A percentile compares a stretch with the other conserved stretches of the same genome.
These are phyloP conservation scores for Pocillopora grandis DNA, from an alignment of 92 coral and sea anemone species.

Conservation along the genomic window DNA sequence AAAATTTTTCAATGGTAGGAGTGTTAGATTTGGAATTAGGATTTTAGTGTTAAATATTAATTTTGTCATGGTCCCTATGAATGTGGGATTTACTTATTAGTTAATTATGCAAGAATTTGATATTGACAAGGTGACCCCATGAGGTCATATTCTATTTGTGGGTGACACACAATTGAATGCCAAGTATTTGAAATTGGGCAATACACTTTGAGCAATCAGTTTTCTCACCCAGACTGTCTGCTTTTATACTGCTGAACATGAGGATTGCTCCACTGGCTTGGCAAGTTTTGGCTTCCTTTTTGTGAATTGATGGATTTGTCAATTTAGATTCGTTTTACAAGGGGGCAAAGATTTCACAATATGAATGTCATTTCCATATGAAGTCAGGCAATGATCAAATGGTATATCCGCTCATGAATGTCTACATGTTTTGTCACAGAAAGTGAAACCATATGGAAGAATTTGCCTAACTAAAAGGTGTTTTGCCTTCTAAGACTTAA, in stretches of 20 bases:
- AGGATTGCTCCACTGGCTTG: not conserved
- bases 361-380: constrained; percentile 26
- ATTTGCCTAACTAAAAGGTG: not conserved
- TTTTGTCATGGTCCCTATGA: not conserved
- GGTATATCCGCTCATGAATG: constrained; percentile 16
- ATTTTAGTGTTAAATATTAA: not conserved
- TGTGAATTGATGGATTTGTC: not conserved
- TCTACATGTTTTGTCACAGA: not conserved
- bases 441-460: not conserved
- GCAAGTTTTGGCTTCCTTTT: not conserved
- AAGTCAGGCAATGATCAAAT: constrained; percentile 16
- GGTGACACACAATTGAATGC: constrained; percentile 15
- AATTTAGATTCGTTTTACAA: not conserved
- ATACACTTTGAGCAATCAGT: not conserved
- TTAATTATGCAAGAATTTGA: constrained; percentile 18
- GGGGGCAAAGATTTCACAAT: constrained; percentile 12
- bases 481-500: not conserved
- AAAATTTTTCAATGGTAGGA: not conserved
- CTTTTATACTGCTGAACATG: not conserved
- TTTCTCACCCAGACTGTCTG: not conserved
- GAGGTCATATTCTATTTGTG: constrained; percentile 28
- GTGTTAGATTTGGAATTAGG: not conserved
- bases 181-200: constrained; percentile 46
- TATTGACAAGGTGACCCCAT: constrained; percentile 9
- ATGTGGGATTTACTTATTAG: not conserved